Conservation (phyloP, 1,140 invertebrate genomes). For the Phenacoccus solenopsis region DNA sequence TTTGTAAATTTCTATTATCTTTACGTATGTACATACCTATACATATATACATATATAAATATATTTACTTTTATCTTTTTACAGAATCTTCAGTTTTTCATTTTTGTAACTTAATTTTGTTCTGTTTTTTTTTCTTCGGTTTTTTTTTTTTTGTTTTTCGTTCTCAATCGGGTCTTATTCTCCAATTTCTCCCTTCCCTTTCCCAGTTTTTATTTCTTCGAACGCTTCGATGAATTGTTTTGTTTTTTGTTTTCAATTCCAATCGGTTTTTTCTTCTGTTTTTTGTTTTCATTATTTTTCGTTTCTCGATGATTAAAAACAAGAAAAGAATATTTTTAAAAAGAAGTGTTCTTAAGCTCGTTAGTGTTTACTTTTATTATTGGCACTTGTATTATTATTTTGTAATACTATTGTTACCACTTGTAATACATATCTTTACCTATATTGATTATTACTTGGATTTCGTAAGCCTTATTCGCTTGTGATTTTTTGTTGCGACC, state of each 20-base stretch:
- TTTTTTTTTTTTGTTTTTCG: neutral
- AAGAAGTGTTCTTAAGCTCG: neutral
- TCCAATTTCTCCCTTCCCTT: neutral
- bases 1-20: neutral
- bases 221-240: neutral
- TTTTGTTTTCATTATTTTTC: too few relatives aligned
- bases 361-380: constrained; percentile 3
- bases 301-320: too few relatives aligned
- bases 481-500: neutral
- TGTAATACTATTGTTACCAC: constrained; percentile 2
- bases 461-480: neutral
- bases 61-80: constrained; percentile 4
- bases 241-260: too few relatives aligned
- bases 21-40: neutral
- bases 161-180: neutral
- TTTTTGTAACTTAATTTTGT: neutral
- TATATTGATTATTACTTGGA: constrained; percentile 3
- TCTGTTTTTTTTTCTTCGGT: neutral
- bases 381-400: neutral
- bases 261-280: too few relatives aligned
- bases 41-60: constrained; percentile 4
- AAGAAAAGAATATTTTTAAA: neutral
- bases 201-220: neutral
- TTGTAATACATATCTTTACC: neutral
- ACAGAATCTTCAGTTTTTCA: constrained; percentile 2